Evolutionary conservation across 23 tunicate genomes (phyloP).

Genomic region (Halocynthia roretzi): DNA sequence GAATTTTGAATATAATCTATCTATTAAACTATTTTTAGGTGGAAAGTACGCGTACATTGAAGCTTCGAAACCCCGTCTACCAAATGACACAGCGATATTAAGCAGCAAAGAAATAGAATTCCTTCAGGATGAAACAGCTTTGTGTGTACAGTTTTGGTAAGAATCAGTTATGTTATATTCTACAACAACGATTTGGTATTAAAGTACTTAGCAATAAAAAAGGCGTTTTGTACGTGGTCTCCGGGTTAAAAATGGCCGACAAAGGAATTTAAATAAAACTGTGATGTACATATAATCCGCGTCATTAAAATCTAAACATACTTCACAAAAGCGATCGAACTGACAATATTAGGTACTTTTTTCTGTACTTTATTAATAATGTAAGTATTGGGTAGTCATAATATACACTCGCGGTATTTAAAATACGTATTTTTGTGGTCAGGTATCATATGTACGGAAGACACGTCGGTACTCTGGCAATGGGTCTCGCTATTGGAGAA

Average conservation of each 20-base stretch:
- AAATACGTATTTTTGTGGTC: not conserved
- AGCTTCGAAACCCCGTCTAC: conserved; percentile 34
- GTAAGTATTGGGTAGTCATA: too few species aligned
- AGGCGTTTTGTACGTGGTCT: too few species aligned
- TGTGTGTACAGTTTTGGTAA: conserved; percentile 65
- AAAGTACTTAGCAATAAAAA: too few species aligned
- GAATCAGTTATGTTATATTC: conserved; percentile 3
- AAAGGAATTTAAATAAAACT: too few species aligned
- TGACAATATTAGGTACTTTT: too few species aligned
- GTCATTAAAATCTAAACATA: too few species aligned
- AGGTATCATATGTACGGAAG: conserved; percentile 73
- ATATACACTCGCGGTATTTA: too few species aligned
- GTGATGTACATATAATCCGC: too few species aligned
- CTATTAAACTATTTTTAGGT: conserved; percentile 20
- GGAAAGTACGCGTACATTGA: conserved; percentile 65
- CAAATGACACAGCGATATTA: conserved; percentile 30
- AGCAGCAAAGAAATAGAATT: conserved; percentile 19
- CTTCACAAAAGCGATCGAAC: too few species aligned
- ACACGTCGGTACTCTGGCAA: conserved; percentile 26
- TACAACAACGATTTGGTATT: too few species aligned
- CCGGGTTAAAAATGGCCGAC: too few species aligned
- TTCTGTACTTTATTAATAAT: too few species aligned
- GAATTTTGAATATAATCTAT: not conserved
- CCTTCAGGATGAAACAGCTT: not conserved
- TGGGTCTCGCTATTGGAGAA: conserved; percentile 26